Evolutionary conservation across 1,140 invertebrate genomes (phyloP), one percentile per base, ranked within the genome.

Genomic region (Drosophila albomicans): DNA sequence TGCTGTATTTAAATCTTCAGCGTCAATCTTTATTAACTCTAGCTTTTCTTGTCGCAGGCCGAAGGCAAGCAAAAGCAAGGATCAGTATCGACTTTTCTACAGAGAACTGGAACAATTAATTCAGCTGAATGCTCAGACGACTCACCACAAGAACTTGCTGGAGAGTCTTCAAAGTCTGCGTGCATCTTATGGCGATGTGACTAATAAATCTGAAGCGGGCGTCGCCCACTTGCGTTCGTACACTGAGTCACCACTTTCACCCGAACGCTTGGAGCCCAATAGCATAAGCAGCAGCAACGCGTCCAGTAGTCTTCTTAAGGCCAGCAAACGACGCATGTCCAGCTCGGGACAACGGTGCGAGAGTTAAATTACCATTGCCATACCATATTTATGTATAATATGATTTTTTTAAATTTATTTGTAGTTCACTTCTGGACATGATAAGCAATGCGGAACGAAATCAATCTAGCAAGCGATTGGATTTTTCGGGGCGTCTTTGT

Each of bases 51-150:
- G 7, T 38, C 35, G 5, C n/a, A 74, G 75, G 6, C 20, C 63
- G 8, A 78, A 68, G 38, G 16, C 52, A 10, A 63, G 15, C 82
- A 94, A 94, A 15, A 93, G 94, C 32, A 95, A 96, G 46, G 98
- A 99, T 82, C 97, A 98, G 81, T 99, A 98, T 93, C 94, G 96
- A 62, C 94, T 97, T 49, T 94, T 99, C 87, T 99, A 98, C 96
- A 94, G 94, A 45, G 98, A 99, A 91, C 91, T 99, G 30, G 98
- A 99, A 93, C 95, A 95, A 8, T 95, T 98, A 63, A 92, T 99
- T 0, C 95, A 96, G 64, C 95, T 95, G 5, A 96, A 98, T 87
- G 94, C 70, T 5, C 82, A 71, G 13, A 94, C 95, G 74, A 68
- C 95, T 46, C 81, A 95, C 67, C 98, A 99, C 91, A 94, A 95